Evolutionary conservation across 2,888 invertebrate species (phyloP).

Genomic region (Nomada goodeniana): DNA sequence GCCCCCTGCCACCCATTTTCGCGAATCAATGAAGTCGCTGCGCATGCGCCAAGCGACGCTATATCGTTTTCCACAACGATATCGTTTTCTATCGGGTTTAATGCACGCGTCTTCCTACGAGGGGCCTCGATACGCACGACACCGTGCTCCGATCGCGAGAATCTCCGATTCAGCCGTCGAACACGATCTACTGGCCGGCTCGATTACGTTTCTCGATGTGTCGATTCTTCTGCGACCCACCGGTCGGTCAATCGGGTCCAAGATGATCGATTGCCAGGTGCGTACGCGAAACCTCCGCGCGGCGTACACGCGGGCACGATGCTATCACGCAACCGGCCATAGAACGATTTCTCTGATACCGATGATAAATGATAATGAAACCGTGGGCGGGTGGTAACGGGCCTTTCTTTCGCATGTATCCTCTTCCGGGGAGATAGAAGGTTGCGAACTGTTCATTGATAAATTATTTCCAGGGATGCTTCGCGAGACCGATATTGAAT

Average conservation of each 20-base stretch:
- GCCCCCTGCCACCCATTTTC: slow-evolving; percentile 5
- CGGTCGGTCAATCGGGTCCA: slow-evolving; percentile 3
- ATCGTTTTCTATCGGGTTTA: slow-evolving; percentile 62
- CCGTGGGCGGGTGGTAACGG: slow-evolving; percentile 13
- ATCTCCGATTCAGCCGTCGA: not conserved
- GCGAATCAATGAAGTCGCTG: slow-evolving; percentile 62
- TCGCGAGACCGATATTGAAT: not conserved
- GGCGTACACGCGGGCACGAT: not conserved
- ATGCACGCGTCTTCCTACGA: slow-evolving; percentile 36
- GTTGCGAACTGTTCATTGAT: not conserved
- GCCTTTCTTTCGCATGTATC: slow-evolving; percentile 2
- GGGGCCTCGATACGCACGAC: slow-evolving; percentile 24
- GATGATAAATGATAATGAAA: slow-evolving; percentile 52
- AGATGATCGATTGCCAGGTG: slow-evolving; percentile 31
- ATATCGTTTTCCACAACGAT: slow-evolving; percentile 63
- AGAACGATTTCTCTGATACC: slow-evolving; percentile 29
- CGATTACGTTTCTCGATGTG: not conserved
- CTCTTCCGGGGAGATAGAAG: too few relatives aligned
- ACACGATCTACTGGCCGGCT: not conserved
- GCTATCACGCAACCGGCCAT: slow-evolving; percentile 33
- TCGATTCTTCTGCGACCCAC: slow-evolving; percentile 13
- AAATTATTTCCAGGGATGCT: not conserved
- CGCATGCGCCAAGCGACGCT: slow-evolving; percentile 42
- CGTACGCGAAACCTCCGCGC: slow-evolving; percentile 1
- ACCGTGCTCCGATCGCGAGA: slow-evolving; percentile 23